A percentile compares a stretch with the other conserved stretches of the same genome.
Conservation (phyloP, 2,888 invertebrate species). For the Lathronympha strigana region DNA sequence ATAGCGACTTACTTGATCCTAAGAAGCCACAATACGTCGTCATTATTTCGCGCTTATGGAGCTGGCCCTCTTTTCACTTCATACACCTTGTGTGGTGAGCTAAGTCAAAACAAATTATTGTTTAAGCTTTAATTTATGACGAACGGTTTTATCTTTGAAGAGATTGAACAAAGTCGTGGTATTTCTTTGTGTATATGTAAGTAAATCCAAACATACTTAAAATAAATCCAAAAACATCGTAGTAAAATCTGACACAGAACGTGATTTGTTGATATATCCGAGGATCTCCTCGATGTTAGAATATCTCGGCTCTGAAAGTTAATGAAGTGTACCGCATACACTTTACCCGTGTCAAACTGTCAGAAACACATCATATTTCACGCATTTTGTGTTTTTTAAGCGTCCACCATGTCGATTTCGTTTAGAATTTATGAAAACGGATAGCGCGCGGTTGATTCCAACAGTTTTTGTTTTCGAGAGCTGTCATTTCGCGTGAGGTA, state of each 20-base stretch:
- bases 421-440: conserved; percentile 59
- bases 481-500: conserved; percentile 65
- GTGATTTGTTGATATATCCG: conserved; percentile 49
- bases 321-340: conserved; percentile 75
- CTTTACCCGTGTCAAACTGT: conserved; percentile 80
- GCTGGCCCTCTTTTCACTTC: conserved; percentile 59
- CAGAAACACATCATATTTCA: conserved; percentile 77
- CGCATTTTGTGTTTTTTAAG: conserved; percentile 65
- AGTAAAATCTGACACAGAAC: conserved; percentile 49
- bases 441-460: conserved; percentile 50
- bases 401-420: conserved; percentile 65
- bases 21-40: conserved; percentile 72
- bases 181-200: neutral
- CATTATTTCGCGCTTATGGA: conserved; percentile 73
- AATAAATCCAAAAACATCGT: conserved; percentile 10
- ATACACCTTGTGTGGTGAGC: conserved; percentile 49
- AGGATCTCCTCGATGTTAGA: conserved; percentile 51
- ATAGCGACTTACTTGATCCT: conserved; percentile 78
- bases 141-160: neutral
- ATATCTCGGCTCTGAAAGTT: conserved; percentile 66
- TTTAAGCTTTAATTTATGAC: conserved; percentile 5
- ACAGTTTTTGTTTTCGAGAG: conserved; percentile 48
- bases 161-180: neutral
- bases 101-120: conserved; percentile 55
- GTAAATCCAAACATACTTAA: neutral